A percentile compares a stretch with the other conserved stretches of the same genome.
Conservation (phyloP, 2,797 vertebrate genomes). For the Chanos chanos region DNA sequence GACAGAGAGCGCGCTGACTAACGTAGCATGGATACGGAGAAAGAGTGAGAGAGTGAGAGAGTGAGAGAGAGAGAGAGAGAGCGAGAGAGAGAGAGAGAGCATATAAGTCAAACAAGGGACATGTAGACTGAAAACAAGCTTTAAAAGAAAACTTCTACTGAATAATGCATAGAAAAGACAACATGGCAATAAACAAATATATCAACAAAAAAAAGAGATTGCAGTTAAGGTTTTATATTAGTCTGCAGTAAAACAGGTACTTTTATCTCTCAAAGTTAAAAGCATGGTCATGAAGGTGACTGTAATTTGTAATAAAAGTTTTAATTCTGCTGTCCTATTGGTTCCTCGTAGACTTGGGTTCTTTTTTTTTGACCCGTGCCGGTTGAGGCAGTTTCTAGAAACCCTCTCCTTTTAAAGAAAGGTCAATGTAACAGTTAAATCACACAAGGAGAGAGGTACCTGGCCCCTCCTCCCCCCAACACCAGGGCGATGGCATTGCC, state of each 20-base stretch:
- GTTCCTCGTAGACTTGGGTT: too few species aligned
- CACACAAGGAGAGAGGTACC: conserved; percentile 65
- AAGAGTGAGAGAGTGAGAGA: conserved; percentile 8
- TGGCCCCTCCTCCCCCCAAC: conserved; percentile 89
- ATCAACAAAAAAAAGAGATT: conserved; percentile 6
- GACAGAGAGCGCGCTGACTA: conserved; percentile 26
- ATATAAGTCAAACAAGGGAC: background rate
- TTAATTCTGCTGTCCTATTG: too few species aligned
- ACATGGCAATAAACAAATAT: too few species aligned
- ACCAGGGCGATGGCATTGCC: conserved; percentile 91
- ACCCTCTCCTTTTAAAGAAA: background rate
- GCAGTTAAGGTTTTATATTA: background rate
- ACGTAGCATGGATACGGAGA: conserved; percentile 2
- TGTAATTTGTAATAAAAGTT: too few species aligned
- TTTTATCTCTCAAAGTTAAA: too few species aligned
- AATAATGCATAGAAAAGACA: too few species aligned
- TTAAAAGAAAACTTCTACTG: background rate
- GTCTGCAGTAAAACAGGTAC: too few species aligned
- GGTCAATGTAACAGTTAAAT: background rate
- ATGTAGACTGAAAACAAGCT: background rate
- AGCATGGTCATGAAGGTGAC: too few species aligned
- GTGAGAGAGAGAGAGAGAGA: background rate
- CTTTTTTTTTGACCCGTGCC: background rate
- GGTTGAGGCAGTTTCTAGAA: too few species aligned
- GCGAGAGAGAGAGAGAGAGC: background rate